Percentiles rank a stretch among this genome's conserved stretches.
Conservation (phyloP, 2,797 vertebrate species). For the Ctenopoma kingsleyae region DNA sequence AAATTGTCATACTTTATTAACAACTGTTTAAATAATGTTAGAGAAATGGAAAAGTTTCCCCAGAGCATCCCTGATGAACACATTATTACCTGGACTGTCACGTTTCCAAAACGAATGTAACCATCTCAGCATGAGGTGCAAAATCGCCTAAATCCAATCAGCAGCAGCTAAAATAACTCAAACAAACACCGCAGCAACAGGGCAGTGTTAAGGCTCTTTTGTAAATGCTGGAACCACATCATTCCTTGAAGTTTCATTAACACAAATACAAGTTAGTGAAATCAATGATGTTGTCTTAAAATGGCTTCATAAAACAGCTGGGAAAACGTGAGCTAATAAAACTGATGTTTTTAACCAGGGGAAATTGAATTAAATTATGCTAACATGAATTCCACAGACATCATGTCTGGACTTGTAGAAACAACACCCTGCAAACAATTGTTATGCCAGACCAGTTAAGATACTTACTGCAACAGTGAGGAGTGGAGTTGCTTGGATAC, state of each 20-base stretch:
- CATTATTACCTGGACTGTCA: too few relatives aligned
- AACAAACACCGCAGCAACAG: too few relatives aligned
- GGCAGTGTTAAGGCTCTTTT: too few relatives aligned
- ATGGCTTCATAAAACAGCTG: not conserved
- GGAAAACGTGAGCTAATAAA: not conserved
- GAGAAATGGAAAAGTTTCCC: too few relatives aligned
- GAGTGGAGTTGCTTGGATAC: slow-evolving; percentile 74
- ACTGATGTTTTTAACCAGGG: not conserved
- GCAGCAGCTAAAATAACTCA: too few relatives aligned
- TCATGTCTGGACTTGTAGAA: slow-evolving; percentile 21
- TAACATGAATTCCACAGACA: slow-evolving; percentile 11
- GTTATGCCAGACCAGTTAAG: slow-evolving; percentile 40
- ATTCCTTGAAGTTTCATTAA: not conserved
- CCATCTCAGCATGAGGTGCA: not conserved
- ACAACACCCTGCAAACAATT: slow-evolving; percentile 20
- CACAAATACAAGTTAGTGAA: not conserved
- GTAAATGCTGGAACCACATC: not conserved
- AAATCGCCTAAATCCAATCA: too few relatives aligned
- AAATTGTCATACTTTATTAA: not conserved
- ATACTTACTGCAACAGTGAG: slow-evolving; percentile 37
- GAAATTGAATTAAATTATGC: not conserved
- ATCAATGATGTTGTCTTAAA: not conserved
- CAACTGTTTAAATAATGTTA: not conserved
- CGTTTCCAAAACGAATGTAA: too few relatives aligned
- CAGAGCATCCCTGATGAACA: too few relatives aligned